Evolutionary conservation across 2,797 vertebrate genomes (phyloP), one percentile per base, ranked within the genome.

Genomic region (Monodelphis domestica): DNA sequence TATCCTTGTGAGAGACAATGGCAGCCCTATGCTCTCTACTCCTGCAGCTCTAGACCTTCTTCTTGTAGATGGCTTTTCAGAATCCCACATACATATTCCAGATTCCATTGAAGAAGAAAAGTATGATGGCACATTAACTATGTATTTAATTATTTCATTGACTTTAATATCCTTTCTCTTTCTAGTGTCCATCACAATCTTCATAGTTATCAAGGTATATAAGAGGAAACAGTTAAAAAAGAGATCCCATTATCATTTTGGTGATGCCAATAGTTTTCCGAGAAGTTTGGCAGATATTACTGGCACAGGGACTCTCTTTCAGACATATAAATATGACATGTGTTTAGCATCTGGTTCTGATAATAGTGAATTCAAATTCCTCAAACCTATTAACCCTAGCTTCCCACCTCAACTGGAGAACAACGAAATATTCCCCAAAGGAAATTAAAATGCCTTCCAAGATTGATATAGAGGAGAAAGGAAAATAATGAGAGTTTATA

Each of bases 1-100:
- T 54, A 93, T 98, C 89, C 96, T 98, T 95, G 96, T 98, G 54
- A 97, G 92, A 95, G 98, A 98, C 0, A 96, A 98, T 0, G 98
- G 98, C 87, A 94, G 98, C 2, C 98, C 98, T 15, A 95, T 97
- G 0, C 96, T 98, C 59, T 98, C 98, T 95, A 97, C 96, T 89
- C 97, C 97, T 0, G 90, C 91, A 87, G 63, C 89, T 0, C 59
- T 97, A 1, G 5, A 89, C 6, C 70, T 95, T 12, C 29, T 55
- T 5, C 87, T 91, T 90, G 93, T 95, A 17, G 54, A 91, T 0
- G 78, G 78, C n/a, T 95, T 96, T 51, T 93, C 95, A 7, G n/a
- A 93, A 0, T 0, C 54, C 29, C 89, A 28, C 50, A 89, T 90
- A 33, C 91, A 94, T 5, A 7, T 91, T 4, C 10, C 0, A 0